These are phyloP conservation scores for Grammomys dolichurus DNA, from an alignment of 2,113 vertebrate species.

Conservation along the genomic window DNA sequence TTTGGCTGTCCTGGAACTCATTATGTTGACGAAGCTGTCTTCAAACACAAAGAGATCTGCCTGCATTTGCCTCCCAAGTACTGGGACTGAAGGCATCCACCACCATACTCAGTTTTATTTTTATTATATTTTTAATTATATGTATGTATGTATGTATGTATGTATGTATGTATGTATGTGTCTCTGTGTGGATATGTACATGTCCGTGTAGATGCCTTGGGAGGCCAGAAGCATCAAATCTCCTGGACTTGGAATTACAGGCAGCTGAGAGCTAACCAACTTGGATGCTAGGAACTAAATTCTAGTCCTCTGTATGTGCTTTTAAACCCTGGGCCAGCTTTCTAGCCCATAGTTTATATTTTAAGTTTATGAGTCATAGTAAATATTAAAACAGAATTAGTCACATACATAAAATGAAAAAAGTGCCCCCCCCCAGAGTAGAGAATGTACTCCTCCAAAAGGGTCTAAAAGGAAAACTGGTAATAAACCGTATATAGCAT, in stretches of 20 bases:
- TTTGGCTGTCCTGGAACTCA: background rate
- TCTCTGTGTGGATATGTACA: background rate
- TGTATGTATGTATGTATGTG: background rate
- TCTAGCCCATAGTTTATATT: background rate
- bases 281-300: background rate
- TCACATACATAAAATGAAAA: constrained; percentile 36
- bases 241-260: background rate
- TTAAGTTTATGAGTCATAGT: constrained; percentile 22
- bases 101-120: background rate
- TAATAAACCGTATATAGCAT: background rate
- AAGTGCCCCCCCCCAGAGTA: constrained; percentile 35
- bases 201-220: background rate
- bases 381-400: constrained; percentile 53
- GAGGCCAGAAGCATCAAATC: background rate
- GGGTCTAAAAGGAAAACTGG: background rate
- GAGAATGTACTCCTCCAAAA: constrained; percentile 46
- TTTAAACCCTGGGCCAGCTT: background rate
- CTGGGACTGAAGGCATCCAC: background rate
- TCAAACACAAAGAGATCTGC: background rate
- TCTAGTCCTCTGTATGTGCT: background rate
- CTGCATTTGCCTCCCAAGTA: background rate
- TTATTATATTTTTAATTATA: background rate
- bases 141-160: background rate
- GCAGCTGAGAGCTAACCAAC: background rate
- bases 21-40: background rate